phyloP scores from a whole-genome alignment of 2,797 vertebrate genomes.

The Poeciliopsis presidionis region DNA sequence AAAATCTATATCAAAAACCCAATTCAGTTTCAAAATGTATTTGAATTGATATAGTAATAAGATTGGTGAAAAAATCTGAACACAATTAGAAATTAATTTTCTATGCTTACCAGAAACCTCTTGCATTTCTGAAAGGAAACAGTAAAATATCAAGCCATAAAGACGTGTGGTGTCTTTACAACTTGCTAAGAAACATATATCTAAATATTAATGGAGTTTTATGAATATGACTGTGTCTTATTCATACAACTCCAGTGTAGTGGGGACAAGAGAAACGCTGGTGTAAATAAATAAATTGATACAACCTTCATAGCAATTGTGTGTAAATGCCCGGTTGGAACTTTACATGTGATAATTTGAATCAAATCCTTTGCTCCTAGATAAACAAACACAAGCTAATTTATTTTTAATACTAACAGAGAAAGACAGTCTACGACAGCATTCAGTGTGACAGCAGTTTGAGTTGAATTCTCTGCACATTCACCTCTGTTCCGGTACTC shows the following conservation, averaged over 20 bases:
- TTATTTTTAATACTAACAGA: conserved; percentile 14
- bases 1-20: neutral
- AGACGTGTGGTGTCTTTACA: neutral
- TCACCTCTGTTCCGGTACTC: conserved; percentile 28
- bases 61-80: neutral
- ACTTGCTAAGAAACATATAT: neutral
- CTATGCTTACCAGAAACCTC: neutral
- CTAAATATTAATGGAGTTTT: neutral
- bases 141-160: neutral
- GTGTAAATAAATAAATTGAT: neutral
- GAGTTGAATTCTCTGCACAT: conserved; percentile 7
- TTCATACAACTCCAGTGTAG: neutral
- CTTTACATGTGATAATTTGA: neutral
- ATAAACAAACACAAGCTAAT: conserved; percentile 4
- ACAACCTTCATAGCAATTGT: neutral
- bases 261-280: neutral
- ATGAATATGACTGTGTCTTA: neutral
- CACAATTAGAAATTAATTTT: neutral
- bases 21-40: neutral
- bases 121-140: neutral
- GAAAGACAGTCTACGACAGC: neutral
- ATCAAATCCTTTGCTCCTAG: neutral
- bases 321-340: neutral
- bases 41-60: neutral
- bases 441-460: neutral